A percentile compares a stretch with the other conserved stretches of the same genome.
These are phyloP conservation scores for Cephalotes varians DNA, from an alignment of 2,888 invertebrate species.

Conservation along the genomic window DNA sequence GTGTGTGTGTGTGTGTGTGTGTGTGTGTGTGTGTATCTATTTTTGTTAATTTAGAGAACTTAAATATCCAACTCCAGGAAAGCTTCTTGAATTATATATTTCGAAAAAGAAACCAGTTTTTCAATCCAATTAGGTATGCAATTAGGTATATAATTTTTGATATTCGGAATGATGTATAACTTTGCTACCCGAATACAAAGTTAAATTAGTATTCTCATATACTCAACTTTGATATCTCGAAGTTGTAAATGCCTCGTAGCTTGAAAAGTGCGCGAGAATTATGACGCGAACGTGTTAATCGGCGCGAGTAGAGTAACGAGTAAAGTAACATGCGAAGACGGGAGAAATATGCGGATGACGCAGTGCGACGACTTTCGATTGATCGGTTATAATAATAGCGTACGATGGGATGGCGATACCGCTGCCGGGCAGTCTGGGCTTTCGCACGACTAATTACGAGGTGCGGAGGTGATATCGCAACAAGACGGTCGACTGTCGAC, in stretches of 20 bases:
- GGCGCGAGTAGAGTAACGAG: neutral
- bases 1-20: too few relatives aligned
- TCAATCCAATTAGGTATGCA: neutral
- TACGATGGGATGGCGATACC: constrained; percentile 64
- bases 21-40: too few relatives aligned
- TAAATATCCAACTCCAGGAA: neutral
- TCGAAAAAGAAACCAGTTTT: neutral
- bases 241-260: neutral
- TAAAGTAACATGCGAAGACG: neutral
- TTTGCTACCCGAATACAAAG: neutral
- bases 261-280: neutral
- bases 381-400: constrained; percentile 73
- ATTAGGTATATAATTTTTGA: too few relatives aligned
- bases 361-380: constrained; percentile 73
- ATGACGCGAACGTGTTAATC: constrained; percentile 4
- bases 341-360: constrained; percentile 19
- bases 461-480: constrained; percentile 37
- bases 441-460: constrained; percentile 67
- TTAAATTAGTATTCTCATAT: neutral
- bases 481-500: constrained; percentile 49
- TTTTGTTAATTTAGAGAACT: neutral
- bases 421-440: constrained; percentile 73
- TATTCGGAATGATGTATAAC: neutral
- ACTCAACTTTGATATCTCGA: neutral
- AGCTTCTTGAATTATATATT: neutral